A percentile compares a stretch with the other conserved stretches of the same genome.
Evolutionary conservation across 1,140 invertebrate species (phyloP).

Genomic region (Drosophila watanabei): DNA sequence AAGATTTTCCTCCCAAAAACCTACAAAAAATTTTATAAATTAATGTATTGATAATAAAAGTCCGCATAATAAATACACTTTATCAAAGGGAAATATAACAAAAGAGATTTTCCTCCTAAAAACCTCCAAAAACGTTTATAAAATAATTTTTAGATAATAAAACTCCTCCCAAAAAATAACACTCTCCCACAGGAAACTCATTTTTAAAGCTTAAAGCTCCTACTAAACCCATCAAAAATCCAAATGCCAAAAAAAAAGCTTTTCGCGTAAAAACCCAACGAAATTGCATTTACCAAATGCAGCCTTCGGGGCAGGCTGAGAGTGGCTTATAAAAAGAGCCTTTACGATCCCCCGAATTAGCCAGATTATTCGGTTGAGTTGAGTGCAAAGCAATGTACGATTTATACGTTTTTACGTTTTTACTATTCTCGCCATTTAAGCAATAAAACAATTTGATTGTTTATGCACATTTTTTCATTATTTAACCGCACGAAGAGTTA

Average conservation of each 20-base stretch:
- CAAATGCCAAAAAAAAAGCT: slow-evolving; percentile 26
- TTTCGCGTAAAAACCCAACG: not conserved
- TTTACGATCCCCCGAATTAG: slow-evolving; percentile 56
- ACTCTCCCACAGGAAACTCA: slow-evolving; percentile 3
- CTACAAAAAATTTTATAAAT: not conserved
- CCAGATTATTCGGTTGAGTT: slow-evolving; percentile 68
- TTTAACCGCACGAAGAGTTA: slow-evolving; percentile 45
- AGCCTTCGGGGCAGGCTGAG: slow-evolving; percentile 9
- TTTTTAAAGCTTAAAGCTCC: slow-evolving; percentile 40
- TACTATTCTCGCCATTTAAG: slow-evolving; percentile 57
- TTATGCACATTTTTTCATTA: slow-evolving; percentile 51
- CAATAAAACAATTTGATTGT: slow-evolving; percentile 64
- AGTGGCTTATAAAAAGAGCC: slow-evolving; percentile 41
- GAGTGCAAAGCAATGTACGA: slow-evolving; percentile 72
- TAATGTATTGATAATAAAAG: not conserved
- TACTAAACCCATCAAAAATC: not conserved
- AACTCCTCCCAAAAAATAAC: not conserved
- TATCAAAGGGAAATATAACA: too few relatives aligned
- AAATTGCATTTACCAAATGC: slow-evolving; percentile 41
- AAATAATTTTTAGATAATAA: too few relatives aligned
- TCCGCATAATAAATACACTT: too few relatives aligned
- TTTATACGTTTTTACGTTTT: slow-evolving; percentile 30
- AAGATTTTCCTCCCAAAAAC: not conserved
- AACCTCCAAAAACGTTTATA: too few relatives aligned
- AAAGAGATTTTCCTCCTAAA: too few relatives aligned